phyloP scores from a whole-genome alignment of 2,888 invertebrate genomes.

The Drosophila pseudotakahashii region DNA sequence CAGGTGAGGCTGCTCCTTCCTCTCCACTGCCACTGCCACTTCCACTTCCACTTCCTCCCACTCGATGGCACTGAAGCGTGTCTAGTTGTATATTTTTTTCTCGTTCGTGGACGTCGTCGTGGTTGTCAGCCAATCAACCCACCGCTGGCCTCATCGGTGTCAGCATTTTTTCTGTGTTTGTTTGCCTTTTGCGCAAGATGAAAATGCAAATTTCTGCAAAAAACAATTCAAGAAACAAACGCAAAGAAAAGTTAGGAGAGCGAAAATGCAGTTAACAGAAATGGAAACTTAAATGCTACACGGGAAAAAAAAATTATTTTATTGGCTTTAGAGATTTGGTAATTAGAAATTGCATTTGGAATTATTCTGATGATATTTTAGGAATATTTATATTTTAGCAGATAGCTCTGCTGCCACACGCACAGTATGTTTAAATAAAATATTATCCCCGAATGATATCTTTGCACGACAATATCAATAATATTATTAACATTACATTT shows the following conservation, averaged over 20 bases:
- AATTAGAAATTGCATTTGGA: background rate
- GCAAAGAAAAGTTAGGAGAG: constrained; percentile 39
- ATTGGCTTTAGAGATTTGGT: background rate
- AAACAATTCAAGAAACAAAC: constrained; percentile 43
- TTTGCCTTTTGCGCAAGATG: constrained; percentile 64
- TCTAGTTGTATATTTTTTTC: constrained; percentile 9
- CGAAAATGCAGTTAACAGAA: constrained; percentile 26
- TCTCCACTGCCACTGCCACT: constrained; percentile 4
- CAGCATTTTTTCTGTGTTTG: constrained; percentile 50
- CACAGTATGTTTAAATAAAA: too few relatives aligned
- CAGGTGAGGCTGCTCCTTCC: constrained; percentile 17
- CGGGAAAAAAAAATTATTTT: background rate
- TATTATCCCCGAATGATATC: too few relatives aligned
- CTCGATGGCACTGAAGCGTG: constrained; percentile 55
- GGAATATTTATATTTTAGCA: too few relatives aligned
- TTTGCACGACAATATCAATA: too few relatives aligned
- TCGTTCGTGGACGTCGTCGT: constrained; percentile 43
- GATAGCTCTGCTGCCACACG: too few relatives aligned
- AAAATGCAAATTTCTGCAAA: constrained; percentile 82
- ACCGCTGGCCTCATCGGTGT: constrained; percentile 48
- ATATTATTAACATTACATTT: too few relatives aligned
- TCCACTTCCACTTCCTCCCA: constrained; percentile 25
- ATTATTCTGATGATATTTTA: too few relatives aligned
- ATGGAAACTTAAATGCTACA: constrained; percentile 36
- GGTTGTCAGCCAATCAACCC: constrained; percentile 65